Evolutionary conservation across 2,113 vertebrate species (phyloP).

Genomic region (Serinus canaria): DNA sequence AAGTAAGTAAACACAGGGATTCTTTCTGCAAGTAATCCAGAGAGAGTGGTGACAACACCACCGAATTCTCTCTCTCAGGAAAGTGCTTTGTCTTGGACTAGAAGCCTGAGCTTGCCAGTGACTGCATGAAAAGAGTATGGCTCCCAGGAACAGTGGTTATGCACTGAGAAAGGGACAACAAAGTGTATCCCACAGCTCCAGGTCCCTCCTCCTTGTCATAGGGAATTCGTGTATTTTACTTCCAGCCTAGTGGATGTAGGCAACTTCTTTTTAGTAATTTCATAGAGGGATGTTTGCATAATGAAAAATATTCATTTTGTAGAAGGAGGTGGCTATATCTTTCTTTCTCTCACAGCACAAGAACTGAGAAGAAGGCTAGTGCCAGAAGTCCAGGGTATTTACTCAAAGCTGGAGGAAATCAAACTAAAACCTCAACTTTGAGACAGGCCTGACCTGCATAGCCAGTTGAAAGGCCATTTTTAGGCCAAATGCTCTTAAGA

Average conservation of each 20-base stretch:
- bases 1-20: not conserved
- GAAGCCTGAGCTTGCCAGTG: not conserved
- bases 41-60: not conserved
- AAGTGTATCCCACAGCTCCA: too few relatives aligned
- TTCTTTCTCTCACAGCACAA: not conserved
- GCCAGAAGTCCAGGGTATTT: not conserved
- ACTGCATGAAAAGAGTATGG: not conserved
- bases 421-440: not conserved
- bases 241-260: not conserved
- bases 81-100: not conserved
- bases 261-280: not conserved
- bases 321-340: not conserved
- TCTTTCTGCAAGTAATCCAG: not conserved
- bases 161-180: not conserved
- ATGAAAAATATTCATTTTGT: not conserved
- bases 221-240: not conserved
- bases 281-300: not conserved
- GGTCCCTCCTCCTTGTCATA: not conserved
- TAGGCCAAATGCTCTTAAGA: not conserved
- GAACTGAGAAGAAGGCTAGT: not conserved
- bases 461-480: not conserved
- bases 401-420: not conserved
- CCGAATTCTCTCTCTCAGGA: not conserved
- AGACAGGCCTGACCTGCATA: not conserved
- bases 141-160: not conserved